These are phyloP conservation scores for Australoheros facetus DNA, from an alignment of 2,797 vertebrate genomes.

Conservation along the genomic window DNA sequence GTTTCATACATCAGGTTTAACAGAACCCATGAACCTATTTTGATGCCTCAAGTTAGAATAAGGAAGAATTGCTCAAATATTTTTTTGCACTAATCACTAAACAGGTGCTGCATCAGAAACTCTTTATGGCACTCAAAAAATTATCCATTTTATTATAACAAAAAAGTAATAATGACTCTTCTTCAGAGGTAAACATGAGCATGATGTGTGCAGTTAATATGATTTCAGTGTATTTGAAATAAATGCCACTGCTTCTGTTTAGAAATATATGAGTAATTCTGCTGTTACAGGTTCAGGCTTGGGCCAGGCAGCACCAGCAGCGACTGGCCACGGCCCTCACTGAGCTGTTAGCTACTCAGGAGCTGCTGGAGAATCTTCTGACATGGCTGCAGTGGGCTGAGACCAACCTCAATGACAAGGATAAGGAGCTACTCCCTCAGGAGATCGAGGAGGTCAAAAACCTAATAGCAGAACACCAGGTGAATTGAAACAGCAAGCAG, in stretches of 20 bases:
- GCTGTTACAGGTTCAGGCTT: slow-evolving; percentile 89
- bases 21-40: background rate
- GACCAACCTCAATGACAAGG: slow-evolving; percentile 90
- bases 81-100: background rate
- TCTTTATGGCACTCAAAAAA: background rate
- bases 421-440: slow-evolving; percentile 91
- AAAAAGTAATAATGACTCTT: background rate
- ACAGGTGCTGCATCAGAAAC: background rate
- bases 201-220: too few relatives aligned
- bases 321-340: slow-evolving; percentile 87
- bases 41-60: background rate
- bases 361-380: slow-evolving; percentile 92
- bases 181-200: background rate
- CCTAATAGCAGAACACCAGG: slow-evolving; percentile 97
- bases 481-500: slow-evolving; percentile 44
- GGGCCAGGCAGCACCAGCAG: slow-evolving; percentile 96
- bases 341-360: slow-evolving; percentile 89
- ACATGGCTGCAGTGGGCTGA: slow-evolving; percentile 97
- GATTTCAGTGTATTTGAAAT: background rate
- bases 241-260: background rate
- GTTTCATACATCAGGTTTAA: slow-evolving; percentile 29
- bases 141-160: background rate
- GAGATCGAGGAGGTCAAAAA: slow-evolving; percentile 95
- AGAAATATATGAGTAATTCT: slow-evolving; percentile 8
- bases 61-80: background rate